These are phyloP conservation scores for Uropsilus gracilis DNA, from an alignment of 2,113 vertebrate genomes.

Conservation along the genomic window DNA sequence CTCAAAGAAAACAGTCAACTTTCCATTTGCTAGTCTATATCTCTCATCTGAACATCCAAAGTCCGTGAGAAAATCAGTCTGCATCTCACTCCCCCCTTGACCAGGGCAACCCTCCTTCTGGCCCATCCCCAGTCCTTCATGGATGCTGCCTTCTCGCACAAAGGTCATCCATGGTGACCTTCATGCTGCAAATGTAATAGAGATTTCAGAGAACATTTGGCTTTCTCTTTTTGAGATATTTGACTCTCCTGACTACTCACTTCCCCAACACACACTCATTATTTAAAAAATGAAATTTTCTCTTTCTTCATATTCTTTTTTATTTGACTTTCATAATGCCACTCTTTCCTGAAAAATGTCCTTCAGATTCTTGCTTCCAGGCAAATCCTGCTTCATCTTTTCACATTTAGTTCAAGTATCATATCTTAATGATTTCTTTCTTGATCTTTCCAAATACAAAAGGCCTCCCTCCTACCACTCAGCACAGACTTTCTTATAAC, in stretches of 20 bases:
- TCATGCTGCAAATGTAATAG: background rate
- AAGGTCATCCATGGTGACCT: background rate
- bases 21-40: background rate
- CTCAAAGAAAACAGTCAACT: background rate
- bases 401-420: background rate
- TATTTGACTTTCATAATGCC: background rate
- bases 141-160: background rate
- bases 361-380: background rate
- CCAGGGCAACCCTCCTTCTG: background rate
- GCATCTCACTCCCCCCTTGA: background rate
- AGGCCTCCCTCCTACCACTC: background rate
- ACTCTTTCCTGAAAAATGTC: background rate
- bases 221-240: background rate
- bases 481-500: background rate
- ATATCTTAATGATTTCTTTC: background rate
- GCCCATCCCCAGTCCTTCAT: background rate
- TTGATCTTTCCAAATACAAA: background rate
- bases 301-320: background rate
- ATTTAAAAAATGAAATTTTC: background rate
- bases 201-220: background rate
- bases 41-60: background rate
- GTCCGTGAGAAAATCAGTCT: background rate
- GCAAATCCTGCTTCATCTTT: background rate
- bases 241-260: background rate
- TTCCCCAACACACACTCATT: fast-evolving